A percentile compares a stretch with the other conserved stretches of the same genome.
Evolutionary conservation across 2,797 vertebrate species (phyloP).

Genomic region (Thamnophis elegans): DNA sequence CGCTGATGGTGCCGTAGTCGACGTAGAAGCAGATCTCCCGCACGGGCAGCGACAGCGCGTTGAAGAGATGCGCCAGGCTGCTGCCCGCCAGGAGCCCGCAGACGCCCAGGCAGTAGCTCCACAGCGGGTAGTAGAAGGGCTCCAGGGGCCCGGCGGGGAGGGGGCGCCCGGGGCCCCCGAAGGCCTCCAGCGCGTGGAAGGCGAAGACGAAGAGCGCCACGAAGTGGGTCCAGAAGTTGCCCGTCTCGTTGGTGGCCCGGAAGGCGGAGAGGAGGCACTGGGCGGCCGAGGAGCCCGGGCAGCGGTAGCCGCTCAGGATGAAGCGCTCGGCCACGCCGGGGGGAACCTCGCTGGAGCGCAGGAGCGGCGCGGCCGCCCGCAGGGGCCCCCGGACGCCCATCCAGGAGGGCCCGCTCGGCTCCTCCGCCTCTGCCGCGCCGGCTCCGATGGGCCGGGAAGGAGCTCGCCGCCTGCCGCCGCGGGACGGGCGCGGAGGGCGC

Average conservation of each 20-base stretch:
- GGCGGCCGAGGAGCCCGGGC: slow-evolving; percentile 76
- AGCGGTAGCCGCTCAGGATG: slow-evolving; percentile 81
- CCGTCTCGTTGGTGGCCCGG: slow-evolving; percentile 81
- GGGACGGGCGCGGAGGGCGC: neutral
- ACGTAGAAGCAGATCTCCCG: slow-evolving; percentile 78
- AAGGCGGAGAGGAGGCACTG: slow-evolving; percentile 79
- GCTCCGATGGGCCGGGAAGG: neutral
- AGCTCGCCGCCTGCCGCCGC: neutral
- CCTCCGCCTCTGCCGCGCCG: neutral
- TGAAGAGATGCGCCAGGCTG: slow-evolving; percentile 77
- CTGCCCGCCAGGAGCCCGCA: slow-evolving; percentile 76
- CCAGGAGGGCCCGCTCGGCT: neutral
- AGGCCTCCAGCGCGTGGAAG: slow-evolving; percentile 74
- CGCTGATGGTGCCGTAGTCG: slow-evolving; percentile 76
- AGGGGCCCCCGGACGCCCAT: neutral
- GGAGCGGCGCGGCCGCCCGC: slow-evolving; percentile 40
- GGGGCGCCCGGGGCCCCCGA: slow-evolving; percentile 40
- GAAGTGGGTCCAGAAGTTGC: slow-evolving; percentile 85
- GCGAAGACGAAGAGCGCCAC: slow-evolving; percentile 77
- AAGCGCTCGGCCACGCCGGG: slow-evolving; percentile 76
- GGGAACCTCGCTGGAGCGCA: slow-evolving; percentile 76
- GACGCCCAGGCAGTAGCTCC: slow-evolving; percentile 79
- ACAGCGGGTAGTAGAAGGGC: slow-evolving; percentile 77
- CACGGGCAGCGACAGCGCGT: slow-evolving; percentile 79
- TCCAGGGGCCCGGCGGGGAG: slow-evolving; percentile 9